Evolutionary conservation across 2,113 vertebrate genomes (phyloP).

Genomic region (Albula glossodonta): DNA sequence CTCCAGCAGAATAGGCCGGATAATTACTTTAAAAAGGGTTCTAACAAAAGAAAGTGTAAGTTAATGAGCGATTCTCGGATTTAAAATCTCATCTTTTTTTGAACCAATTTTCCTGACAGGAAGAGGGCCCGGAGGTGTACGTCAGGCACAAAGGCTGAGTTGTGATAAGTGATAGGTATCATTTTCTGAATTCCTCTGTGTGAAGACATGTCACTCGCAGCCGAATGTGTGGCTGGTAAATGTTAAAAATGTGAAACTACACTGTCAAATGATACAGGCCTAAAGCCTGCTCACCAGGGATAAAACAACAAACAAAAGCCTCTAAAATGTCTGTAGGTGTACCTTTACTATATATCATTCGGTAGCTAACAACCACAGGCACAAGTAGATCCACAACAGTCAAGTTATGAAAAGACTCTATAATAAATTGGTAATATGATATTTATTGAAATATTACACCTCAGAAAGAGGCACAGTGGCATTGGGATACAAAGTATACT

Average conservation of each 20-base stretch:
- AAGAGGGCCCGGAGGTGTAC: not conserved
- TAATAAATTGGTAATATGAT: not conserved
- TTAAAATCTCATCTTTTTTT: not conserved
- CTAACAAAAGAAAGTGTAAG: not conserved
- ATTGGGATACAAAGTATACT: not conserved
- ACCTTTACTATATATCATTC: not conserved
- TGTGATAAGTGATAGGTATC: constrained; percentile 2
- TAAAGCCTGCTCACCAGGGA: not conserved
- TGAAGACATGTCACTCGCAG: not conserved
- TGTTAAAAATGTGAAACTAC: not conserved
- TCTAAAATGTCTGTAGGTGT: not conserved
- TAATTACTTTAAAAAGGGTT: not conserved
- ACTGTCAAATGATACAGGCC: not conserved
- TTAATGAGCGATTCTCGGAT: not conserved
- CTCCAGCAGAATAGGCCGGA: not conserved
- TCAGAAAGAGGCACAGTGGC: not conserved
- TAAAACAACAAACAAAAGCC: not conserved
- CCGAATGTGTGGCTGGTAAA: not conserved
- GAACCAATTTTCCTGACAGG: not conserved
- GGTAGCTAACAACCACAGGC: not conserved
- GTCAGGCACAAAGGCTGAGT: not conserved
- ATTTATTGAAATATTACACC: constrained; percentile 13
- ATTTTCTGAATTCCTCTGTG: not conserved
- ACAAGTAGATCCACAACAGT: not conserved
- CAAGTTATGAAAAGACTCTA: not conserved